These are phyloP conservation scores for Clostera curtula DNA, from an alignment of 2,888 invertebrate genomes.

Conservation along the genomic window DNA sequence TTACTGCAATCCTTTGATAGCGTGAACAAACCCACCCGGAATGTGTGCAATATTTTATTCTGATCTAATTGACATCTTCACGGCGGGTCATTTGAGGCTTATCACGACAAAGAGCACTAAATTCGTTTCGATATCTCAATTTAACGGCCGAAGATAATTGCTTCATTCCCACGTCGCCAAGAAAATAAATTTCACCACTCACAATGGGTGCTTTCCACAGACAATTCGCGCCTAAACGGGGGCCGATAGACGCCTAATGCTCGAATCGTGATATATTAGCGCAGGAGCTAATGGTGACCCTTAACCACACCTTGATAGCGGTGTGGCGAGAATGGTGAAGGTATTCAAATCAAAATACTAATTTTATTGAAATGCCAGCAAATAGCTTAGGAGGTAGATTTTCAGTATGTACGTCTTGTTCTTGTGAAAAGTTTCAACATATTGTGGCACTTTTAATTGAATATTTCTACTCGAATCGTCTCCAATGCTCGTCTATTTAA, in stretches of 20 bases:
- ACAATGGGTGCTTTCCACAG: conserved; percentile 60
- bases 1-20: conserved; percentile 2
- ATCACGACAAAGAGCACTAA: conserved; percentile 36
- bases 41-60: conserved; percentile 2
- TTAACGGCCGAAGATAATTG: conserved; percentile 47
- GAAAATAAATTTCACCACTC: conserved; percentile 56
- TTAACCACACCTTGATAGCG: conserved; percentile 36
- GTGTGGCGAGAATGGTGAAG: too few relatives aligned
- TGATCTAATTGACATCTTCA: conserved; percentile 15
- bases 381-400: too few relatives aligned
- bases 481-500: conserved; percentile 13
- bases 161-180: conserved; percentile 55
- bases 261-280: conserved; percentile 57
- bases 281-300: conserved; percentile 46
- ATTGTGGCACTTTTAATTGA: too few relatives aligned
- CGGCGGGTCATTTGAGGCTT: conserved; percentile 13
- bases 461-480: too few relatives aligned
- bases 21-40: background rate
- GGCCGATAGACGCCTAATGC: conserved; percentile 55
- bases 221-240: conserved; percentile 52
- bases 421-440: too few relatives aligned
- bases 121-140: conserved; percentile 47
- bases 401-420: too few relatives aligned
- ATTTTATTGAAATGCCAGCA: too few relatives aligned
- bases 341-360: too few relatives aligned